Percentiles rank a stretch among this genome's conserved stretches.
Conservation (phyloP, 1,140 invertebrate species). For the Cardiocondyla obscurior region DNA sequence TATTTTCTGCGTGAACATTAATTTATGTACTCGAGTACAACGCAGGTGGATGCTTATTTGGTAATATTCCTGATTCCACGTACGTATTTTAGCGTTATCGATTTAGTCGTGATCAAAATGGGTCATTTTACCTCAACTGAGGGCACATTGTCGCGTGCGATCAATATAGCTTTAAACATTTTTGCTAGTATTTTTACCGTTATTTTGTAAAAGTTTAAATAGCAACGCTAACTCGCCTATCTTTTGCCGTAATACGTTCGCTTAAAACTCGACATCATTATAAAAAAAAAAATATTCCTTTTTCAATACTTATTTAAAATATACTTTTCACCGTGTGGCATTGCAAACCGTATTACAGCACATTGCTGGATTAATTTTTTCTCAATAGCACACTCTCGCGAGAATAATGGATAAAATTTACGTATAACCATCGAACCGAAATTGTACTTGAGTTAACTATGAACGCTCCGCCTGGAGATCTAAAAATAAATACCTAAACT, state of each 20-base stretch:
- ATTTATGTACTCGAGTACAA: constrained; percentile 22
- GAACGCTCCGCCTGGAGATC: constrained; percentile 20
- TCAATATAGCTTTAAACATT: constrained; percentile 39
- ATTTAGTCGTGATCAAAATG: constrained; percentile 46
- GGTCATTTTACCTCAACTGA: constrained; percentile 28
- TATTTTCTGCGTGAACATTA: background rate
- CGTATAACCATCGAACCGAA: background rate
- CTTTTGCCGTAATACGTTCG: background rate
- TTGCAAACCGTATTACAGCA: background rate
- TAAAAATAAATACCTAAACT: constrained; percentile 41
- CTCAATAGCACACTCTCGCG: background rate
- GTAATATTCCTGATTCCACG: constrained; percentile 27
- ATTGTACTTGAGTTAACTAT: constrained; percentile 37
- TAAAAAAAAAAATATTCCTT: background rate
- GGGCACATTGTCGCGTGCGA: constrained; percentile 3
- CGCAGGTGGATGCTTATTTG: constrained; percentile 18
- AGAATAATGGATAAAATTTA: constrained; percentile 7
- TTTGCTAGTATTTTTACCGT: constrained; percentile 28
- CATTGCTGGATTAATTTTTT: too few species aligned
- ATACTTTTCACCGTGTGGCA: background rate
- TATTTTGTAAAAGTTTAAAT: constrained; percentile 2
- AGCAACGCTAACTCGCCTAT: background rate
- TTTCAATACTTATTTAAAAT: background rate
- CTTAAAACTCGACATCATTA: background rate
- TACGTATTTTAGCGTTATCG: constrained; percentile 45